Base-by-base conservation (phyloP, 2,113 vertebrate species). In the Gobio gobio region DNA sequence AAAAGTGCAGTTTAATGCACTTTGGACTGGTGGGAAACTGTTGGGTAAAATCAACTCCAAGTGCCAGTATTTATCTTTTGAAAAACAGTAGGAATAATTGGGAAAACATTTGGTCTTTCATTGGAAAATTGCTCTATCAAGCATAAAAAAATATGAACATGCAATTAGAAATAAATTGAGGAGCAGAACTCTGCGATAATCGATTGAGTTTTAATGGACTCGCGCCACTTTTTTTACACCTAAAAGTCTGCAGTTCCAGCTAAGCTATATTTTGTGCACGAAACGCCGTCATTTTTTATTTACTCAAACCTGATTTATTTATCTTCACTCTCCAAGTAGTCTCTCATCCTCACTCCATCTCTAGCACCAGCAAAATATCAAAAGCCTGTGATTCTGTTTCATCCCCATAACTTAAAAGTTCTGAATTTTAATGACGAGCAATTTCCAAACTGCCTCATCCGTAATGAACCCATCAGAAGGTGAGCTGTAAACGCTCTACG, bases 71-170 rank as follows among this genome's bases (percentile, higher is more conserved):
- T 59, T 78, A n/a, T 24, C 16, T 78, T 40, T 14, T 1, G 7
- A 24, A 59, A 58, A 56, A 22, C 18, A 56, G 5, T 54, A 8
- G 54, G 54, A 56, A 56, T 56, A 22, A 78, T 16, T 12, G 3
- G 20, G 54, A 78, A 78, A 40, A 59, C 33, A 68, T 58, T 58
- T 66, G 47, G 70, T 9, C 9, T 40, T 56, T 49, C n/a, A 51
- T 16, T 16, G 54, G 8, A 61, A 40, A 51, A 78, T 13, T 18
- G 24, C 51, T 58, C 72, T 12, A 22, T 73, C 54, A 79, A 74
- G 51, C 76, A 33, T 58, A 45, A 84, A 84, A 85, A 84, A 54
- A 49, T 58, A 88, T 79, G 61, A 88, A 83, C 82, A 86, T 20
- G 18, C 18, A 56, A 56, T 22, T 22, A 56, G 18, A 56, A 56